phyloP scores from a whole-genome alignment of 1,140 invertebrate species.

The Chrysoperla carnea region DNA sequence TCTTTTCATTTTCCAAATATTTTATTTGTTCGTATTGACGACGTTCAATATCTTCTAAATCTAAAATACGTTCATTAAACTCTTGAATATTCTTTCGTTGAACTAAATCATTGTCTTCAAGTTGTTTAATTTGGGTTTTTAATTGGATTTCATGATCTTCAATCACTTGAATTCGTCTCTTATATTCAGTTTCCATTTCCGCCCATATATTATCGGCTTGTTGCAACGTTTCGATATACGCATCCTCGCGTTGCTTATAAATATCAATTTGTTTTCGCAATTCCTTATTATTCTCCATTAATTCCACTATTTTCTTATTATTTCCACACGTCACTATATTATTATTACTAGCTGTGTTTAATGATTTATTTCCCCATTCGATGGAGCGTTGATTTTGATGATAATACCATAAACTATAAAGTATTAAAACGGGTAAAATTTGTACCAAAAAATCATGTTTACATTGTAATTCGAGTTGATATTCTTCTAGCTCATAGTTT shows the following conservation, averaged over 20 bases:
- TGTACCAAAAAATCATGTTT: slow-evolving; percentile 40
- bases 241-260: slow-evolving; percentile 41
- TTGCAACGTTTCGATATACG: slow-evolving; percentile 52
- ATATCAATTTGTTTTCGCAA: slow-evolving; percentile 35
- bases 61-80: slow-evolving; percentile 21
- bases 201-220: slow-evolving; percentile 56
- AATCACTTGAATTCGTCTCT: slow-evolving; percentile 31
- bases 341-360: not conserved
- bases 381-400: not conserved
- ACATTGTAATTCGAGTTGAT: slow-evolving; percentile 34
- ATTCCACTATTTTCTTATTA: slow-evolving; percentile 9
- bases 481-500: slow-evolving; percentile 32
- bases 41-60: slow-evolving; percentile 32
- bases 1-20: slow-evolving; percentile 1
- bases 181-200: slow-evolving; percentile 44
- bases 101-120: slow-evolving; percentile 20
- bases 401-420: not conserved
- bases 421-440: slow-evolving; percentile 40
- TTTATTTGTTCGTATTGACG: slow-evolving; percentile 24
- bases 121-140: slow-evolving; percentile 3
- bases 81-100: slow-evolving; percentile 22
- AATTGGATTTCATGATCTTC: slow-evolving; percentile 16
- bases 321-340: not conserved
- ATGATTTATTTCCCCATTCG: not conserved
- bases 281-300: slow-evolving; percentile 17